Evolutionary conservation across 1,140 invertebrate genomes (phyloP).

Genomic region (Pteromalus puparum): DNA sequence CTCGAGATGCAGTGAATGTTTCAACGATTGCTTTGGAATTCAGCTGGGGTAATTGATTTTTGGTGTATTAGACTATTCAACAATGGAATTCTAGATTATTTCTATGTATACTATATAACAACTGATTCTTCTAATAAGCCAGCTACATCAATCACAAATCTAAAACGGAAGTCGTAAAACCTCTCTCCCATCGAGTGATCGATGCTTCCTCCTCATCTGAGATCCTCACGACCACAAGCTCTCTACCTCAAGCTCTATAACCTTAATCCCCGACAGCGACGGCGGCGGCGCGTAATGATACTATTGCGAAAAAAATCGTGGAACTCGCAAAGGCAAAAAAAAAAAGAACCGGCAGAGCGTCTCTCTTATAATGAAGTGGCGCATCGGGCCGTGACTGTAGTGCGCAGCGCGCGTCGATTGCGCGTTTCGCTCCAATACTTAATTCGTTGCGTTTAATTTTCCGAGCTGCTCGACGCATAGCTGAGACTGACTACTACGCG

Average conservation of each 20-base stretch:
- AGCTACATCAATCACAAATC: neutral
- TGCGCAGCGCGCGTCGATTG: neutral
- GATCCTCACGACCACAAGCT: neutral
- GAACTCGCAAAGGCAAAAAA: neutral
- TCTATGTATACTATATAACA: too few relatives aligned
- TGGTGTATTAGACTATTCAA: too few relatives aligned
- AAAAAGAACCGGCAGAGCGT: neutral
- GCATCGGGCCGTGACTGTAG: slow-evolving; percentile 23
- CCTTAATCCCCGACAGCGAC: neutral
- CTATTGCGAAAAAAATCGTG: slow-evolving; percentile 4
- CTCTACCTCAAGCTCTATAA: neutral
- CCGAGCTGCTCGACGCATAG: neutral
- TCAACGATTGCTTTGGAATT: neutral
- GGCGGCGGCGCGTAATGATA: neutral
- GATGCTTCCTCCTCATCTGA: neutral
- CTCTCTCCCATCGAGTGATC: neutral
- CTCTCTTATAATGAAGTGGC: slow-evolving; percentile 19
- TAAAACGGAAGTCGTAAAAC: neutral
- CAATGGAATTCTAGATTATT: too few relatives aligned
- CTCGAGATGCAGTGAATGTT: slow-evolving; percentile 18
- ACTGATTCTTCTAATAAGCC: too few relatives aligned
- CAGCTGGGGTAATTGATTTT: neutral
- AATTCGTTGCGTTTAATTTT: slow-evolving; percentile 26
- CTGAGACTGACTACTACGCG: neutral
- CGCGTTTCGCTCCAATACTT: neutral